A percentile compares a stretch with the other conserved stretches of the same genome.
phyloP scores from a whole-genome alignment of 2,888 invertebrate species.

The Heterodera filipjevi region DNA sequence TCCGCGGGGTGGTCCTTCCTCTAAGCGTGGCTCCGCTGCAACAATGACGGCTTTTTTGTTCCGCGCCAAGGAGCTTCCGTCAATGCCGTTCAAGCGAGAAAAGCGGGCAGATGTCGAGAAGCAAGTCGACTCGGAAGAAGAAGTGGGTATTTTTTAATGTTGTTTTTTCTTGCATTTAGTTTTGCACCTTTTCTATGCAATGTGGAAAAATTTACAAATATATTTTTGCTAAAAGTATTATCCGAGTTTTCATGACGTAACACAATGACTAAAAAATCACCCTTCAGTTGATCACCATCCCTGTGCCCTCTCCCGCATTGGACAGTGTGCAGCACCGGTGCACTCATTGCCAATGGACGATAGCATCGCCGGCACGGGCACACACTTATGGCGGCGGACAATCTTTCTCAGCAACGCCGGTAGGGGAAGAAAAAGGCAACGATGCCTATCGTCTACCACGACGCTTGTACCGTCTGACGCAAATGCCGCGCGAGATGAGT shows the following conservation, averaged over 20 bases:
- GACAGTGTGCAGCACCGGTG: background rate
- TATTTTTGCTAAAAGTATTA: no score
- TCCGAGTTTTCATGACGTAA: no score
- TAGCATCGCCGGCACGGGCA: background rate
- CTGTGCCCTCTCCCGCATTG: background rate
- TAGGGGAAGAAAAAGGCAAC: background rate
- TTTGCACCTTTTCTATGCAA: no score
- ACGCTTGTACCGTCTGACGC: constrained; percentile 11
- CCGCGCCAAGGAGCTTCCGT: constrained; percentile 19
- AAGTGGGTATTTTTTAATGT: background rate
- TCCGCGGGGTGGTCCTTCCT: background rate
- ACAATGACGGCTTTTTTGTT: constrained; percentile 4
- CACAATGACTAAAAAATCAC: background rate
- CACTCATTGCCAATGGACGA: background rate
- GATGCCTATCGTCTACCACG: constrained; percentile 9
- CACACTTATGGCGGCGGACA: background rate
- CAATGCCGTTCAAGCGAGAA: constrained; percentile 13
- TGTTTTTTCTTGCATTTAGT: no score
- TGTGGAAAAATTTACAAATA: no score
- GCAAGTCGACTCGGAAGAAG: background rate
- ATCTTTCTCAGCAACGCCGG: background rate
- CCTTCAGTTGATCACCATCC: background rate
- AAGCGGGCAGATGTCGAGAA: background rate
- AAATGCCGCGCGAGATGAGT: background rate
- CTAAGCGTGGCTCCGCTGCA: background rate